phyloP scores from a whole-genome alignment of 1,140 invertebrate genomes.

The Eurosta solidaginis region DNA sequence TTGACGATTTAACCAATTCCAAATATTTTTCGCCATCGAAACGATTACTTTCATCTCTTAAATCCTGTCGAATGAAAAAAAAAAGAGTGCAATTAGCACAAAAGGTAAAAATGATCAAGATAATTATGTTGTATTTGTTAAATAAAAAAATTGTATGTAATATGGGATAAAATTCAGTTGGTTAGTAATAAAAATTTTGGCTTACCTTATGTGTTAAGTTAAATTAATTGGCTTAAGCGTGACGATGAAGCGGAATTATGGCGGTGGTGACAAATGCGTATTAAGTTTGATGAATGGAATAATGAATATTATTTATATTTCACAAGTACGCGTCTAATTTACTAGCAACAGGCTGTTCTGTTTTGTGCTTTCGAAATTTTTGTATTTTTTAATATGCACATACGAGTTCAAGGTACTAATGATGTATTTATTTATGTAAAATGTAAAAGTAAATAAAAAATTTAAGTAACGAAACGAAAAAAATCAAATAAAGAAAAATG shows the following conservation, averaged over 20 bases:
- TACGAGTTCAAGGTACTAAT: neutral
- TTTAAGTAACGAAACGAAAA: neutral
- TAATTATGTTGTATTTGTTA: neutral
- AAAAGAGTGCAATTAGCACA: neutral
- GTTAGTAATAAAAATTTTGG: neutral
- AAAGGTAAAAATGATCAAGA: neutral
- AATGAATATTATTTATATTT: neutral
- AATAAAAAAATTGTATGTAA: neutral
- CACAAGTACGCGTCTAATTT: neutral
- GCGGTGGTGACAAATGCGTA: neutral
- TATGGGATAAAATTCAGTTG: neutral
- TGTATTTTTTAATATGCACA: neutral
- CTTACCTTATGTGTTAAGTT: constrained; percentile 2
- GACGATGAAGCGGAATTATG: neutral
- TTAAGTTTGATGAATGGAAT: neutral
- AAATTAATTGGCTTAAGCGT: constrained; percentile 21
- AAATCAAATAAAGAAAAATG: neutral
- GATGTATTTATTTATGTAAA: neutral
- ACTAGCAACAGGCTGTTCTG: neutral
- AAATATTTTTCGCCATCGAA: constrained; percentile 58
- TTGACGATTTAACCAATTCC: constrained; percentile 48
- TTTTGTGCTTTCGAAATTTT: neutral
- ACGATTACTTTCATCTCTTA: constrained; percentile 55
- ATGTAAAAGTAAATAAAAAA: neutral
- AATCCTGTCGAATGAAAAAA: constrained; percentile 43